Conservation (phyloP, 1,140 invertebrate genomes). For the Harlomillsia oculata region DNA sequence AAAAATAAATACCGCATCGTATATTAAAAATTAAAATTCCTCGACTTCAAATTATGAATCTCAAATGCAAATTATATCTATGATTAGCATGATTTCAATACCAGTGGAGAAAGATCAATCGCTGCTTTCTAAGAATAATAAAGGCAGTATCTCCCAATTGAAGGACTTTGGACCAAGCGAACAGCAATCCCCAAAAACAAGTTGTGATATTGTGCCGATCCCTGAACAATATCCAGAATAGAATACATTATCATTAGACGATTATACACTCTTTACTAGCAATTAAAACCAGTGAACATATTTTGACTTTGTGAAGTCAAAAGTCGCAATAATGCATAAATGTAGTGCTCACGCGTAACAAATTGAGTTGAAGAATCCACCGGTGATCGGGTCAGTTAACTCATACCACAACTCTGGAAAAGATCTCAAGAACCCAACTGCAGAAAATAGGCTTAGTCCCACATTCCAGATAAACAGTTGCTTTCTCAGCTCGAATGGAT, state of each 20-base stretch:
- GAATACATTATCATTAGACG: background rate
- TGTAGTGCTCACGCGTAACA: slow-evolving; percentile 2
- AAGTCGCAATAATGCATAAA: background rate
- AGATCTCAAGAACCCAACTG: slow-evolving; percentile 11
- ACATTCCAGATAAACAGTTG: slow-evolving; percentile 3
- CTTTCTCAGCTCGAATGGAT: background rate
- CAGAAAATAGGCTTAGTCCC: slow-evolving; percentile 1
- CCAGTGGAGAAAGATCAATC: slow-evolving; percentile 1
- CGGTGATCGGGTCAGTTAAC: background rate
- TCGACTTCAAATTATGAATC: background rate
- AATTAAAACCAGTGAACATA: background rate
- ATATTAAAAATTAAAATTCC: no score
- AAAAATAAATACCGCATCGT: no score
- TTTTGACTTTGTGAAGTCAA: background rate
- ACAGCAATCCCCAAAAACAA: background rate
- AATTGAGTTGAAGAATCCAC: slow-evolving; percentile 18
- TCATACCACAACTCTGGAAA: slow-evolving; percentile 4
- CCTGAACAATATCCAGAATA: background rate
- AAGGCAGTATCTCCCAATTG: background rate
- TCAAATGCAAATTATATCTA: background rate
- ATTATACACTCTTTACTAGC: background rate
- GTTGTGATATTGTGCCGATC: slow-evolving; percentile 46
- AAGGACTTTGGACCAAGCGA: background rate
- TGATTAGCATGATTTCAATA: background rate
- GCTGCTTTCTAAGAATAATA: background rate